phyloP scores from a whole-genome alignment of 1,140 invertebrate genomes.

The Periplaneta americana region DNA sequence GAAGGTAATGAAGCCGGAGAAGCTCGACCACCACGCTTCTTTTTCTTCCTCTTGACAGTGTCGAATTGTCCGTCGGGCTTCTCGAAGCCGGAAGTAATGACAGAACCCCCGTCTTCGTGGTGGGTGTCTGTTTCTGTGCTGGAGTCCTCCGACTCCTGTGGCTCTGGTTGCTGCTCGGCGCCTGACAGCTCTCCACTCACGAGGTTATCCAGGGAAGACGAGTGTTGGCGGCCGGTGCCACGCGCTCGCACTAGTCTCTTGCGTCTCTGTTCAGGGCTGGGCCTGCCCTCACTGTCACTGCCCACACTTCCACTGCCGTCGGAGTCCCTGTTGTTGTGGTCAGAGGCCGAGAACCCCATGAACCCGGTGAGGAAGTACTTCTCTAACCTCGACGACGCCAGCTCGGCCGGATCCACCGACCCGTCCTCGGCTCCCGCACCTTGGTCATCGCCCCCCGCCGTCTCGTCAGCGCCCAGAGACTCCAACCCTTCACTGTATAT shows the following conservation, averaged over 20 bases:
- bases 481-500: constrained; percentile 78
- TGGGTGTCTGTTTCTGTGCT: constrained; percentile 71
- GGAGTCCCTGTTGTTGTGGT: constrained; percentile 46
- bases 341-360: constrained; percentile 60
- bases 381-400: constrained; percentile 78
- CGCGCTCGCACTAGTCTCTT: constrained; percentile 72
- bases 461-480: constrained; percentile 44
- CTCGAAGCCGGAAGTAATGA: constrained; percentile 41
- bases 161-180: constrained; percentile 26
- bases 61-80: constrained; percentile 68
- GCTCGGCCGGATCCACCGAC: constrained; percentile 53
- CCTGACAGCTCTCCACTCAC: background rate
- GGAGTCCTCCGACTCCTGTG: constrained; percentile 57
- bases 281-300: constrained; percentile 77
- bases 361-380: constrained; percentile 87
- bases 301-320: constrained; percentile 79
- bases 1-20: background rate
- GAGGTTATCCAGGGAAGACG: constrained; percentile 66
- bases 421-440: constrained; percentile 26
- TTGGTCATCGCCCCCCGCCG: constrained; percentile 41
- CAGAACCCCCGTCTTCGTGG: constrained; percentile 35
- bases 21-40: constrained; percentile 34
- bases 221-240: constrained; percentile 72
- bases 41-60: constrained; percentile 79
- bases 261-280: constrained; percentile 77